Conservation (phyloP, 2,797 vertebrate genomes). For the Miichthys miiuy region DNA sequence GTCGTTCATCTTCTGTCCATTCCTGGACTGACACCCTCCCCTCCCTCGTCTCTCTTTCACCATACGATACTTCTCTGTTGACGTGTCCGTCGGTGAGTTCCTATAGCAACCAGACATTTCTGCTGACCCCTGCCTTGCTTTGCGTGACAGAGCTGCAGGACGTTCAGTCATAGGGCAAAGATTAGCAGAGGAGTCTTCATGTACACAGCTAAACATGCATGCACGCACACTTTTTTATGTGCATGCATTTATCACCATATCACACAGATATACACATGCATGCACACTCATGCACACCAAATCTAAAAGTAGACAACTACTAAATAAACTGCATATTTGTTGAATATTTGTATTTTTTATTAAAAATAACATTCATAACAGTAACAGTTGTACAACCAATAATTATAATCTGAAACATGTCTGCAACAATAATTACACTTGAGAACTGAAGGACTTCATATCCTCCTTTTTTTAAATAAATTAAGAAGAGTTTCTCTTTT, state of each 20-base stretch:
- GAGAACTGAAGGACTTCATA: conserved; percentile 68
- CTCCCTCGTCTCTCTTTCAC: conserved; percentile 78
- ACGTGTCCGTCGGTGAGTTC: conserved; percentile 64
- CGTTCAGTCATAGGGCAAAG: conserved; percentile 39
- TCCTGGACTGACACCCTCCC: conserved; percentile 61
- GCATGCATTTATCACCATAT: neutral
- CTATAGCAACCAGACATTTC: conserved; percentile 75
- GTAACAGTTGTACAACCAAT: conserved; percentile 81
- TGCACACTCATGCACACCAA: neutral
- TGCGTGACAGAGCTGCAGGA: conserved; percentile 63
- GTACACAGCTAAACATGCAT: conserved; percentile 4
- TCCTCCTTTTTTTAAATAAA: conserved; percentile 83
- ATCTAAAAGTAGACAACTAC: neutral
- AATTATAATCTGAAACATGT: conserved; percentile 78
- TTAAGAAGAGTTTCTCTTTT: conserved; percentile 78
- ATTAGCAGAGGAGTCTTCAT: conserved; percentile 21
- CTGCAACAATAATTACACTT: conserved; percentile 84
- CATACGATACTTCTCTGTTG: conserved; percentile 82
- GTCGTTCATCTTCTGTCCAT: conserved; percentile 66
- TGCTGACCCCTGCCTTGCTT: conserved; percentile 68
- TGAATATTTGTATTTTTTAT: conserved; percentile 82
- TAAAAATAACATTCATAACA: conserved; percentile 87
- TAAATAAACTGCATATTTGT: conserved; percentile 26
- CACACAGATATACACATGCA: neutral
- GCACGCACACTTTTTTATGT: neutral